Base-by-base conservation (phyloP, 1,140 invertebrate species). In the Lasioglossum baleicum region DNA sequence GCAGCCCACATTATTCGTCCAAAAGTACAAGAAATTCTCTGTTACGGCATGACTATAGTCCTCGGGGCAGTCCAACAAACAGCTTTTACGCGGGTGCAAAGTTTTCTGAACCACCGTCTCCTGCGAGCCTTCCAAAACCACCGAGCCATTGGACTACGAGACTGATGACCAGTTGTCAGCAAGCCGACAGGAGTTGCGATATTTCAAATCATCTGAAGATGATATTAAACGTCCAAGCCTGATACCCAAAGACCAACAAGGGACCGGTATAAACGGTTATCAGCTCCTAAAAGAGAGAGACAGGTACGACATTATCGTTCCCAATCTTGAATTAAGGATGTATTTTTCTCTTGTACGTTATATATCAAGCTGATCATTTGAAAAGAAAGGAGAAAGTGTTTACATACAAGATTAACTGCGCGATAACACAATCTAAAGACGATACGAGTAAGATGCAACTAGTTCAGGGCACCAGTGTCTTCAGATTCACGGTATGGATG, bases 21-120 rank as follows among this genome's bases (percentile, higher is more conserved):
- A 90, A 87, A 42, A 88, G 80, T 42, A 71, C 81, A n/a, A 85
- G 90, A 44, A 88, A 75, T 40, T 88, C 90, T 13, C 90, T 88
- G 8, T 63, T 83, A n/a, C 88, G 70, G 31, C 80, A 80, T 20
- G 81, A 89, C 1, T 71, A 65, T 17, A 88, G 90, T 85, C 90
- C 91, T 42, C 90, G 91, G 17, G 87, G 90, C 63, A 94, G 92
- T 82, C 93, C 93, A 26, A 93, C 92, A 6, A 91, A 89, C 86
- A 91, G 80, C 71, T 94, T 93, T 76, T 95, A 95, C 85, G 95
- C 95, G 66, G 95, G 95, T 81, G 94, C 95, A 15, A 95, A 95
- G 82, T 95, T 95, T 84, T 94, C 93, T 44, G 95, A 95, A 73
- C 94, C 95, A 56, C 95, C 95, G 8, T 94, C 94, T 42, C 94